A percentile compares a stretch with the other conserved stretches of the same genome.
These are phyloP conservation scores for Muraenolepis orangiensis DNA, from an alignment of 2,797 vertebrate genomes.

Conservation along the genomic window DNA sequence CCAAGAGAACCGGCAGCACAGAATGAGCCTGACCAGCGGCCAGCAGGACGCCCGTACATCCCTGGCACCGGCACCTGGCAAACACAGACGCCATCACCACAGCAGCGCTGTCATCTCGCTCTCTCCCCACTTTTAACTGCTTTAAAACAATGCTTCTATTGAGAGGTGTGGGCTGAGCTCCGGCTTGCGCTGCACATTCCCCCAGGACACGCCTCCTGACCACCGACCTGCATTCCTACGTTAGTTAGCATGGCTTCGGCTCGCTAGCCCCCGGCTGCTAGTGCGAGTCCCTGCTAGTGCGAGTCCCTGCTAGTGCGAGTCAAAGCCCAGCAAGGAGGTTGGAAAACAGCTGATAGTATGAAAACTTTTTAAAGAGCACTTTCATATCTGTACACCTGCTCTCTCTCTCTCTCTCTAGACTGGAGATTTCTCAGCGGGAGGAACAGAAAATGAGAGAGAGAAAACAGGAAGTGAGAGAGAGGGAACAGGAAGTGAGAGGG, in stretches of 20 bases:
- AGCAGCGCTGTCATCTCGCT: no score
- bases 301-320: no score
- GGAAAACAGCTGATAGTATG: no score
- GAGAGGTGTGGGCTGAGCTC: conserved; percentile 56
- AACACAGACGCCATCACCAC: conserved; percentile 37
- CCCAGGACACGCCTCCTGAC: conserved; percentile 48
- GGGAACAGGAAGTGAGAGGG: conserved; percentile 56
- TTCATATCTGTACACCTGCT: conserved; percentile 26
- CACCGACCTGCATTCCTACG: no score
- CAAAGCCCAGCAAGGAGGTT: no score
- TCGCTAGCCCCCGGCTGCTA: no score
- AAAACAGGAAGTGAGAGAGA: conserved; percentile 46
- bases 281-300: no score
- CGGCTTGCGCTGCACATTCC: conserved; percentile 60
- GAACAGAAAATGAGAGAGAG: conserved; percentile 41
- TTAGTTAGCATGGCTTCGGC: no score
- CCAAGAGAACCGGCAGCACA: conserved; percentile 56
- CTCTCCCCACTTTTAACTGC: conserved; percentile 22
- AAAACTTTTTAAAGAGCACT: no score
- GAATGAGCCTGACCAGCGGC: conserved; percentile 62
- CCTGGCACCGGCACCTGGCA: conserved; percentile 42
- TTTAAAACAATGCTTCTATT: conserved; percentile 71
- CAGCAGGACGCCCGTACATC: conserved; percentile 53
- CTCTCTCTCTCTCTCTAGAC: conserved; percentile 35
- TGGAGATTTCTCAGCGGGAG: not conserved